Conservation (phyloP, 2,797 vertebrate genomes). For the Silurus lanzhouensis region DNA sequence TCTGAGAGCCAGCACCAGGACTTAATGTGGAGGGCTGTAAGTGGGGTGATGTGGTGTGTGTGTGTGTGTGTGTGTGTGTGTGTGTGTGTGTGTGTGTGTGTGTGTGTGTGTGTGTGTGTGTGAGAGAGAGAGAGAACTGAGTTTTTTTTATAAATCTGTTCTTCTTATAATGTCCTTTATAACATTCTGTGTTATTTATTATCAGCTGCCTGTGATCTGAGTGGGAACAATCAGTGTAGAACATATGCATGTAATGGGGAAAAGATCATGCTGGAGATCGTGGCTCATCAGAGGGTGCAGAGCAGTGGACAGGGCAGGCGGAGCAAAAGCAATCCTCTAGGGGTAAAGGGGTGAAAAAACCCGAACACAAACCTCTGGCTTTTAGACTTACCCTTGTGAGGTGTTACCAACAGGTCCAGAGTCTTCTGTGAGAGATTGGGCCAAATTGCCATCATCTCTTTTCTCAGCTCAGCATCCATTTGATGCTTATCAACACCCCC, state of each 20-base stretch:
- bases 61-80: background rate
- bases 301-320: conserved; percentile 71
- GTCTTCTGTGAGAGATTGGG: conserved; percentile 94
- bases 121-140: no score
- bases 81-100: conserved; percentile 16
- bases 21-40: background rate
- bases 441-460: conserved; percentile 98
- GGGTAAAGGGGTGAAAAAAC: conserved; percentile 69
- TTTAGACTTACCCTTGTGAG: conserved; percentile 89
- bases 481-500: conserved; percentile 91
- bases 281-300: conserved; percentile 76
- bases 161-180: background rate
- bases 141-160: no score
- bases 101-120: conserved; percentile 47
- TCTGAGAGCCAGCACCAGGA: conserved; percentile 24
- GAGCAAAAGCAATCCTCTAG: conserved; percentile 73
- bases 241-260: conserved; percentile 27
- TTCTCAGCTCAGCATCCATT: conserved; percentile 92
- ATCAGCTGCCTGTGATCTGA: no score
- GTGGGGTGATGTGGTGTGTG: background rate
- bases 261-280: conserved; percentile 41
- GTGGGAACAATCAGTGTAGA: conserved; percentile 1
- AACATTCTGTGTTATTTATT: background rate
- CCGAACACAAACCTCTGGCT: conserved; percentile 62
- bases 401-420: conserved; percentile 91